Base-by-base conservation (phyloP, 2,797 vertebrate species). In the Epinephelus coioides region DNA sequence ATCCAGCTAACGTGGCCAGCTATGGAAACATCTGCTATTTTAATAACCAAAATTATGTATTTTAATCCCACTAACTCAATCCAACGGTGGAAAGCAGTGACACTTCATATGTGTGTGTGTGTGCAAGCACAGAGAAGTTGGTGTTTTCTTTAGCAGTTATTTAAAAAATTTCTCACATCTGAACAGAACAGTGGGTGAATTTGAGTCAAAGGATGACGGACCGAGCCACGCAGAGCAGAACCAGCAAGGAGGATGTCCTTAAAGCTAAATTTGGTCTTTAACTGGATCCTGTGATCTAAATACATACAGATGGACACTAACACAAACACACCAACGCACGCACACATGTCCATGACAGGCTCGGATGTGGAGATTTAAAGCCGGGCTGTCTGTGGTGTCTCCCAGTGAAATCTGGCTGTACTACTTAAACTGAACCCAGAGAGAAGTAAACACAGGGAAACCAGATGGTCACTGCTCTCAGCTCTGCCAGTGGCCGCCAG, bases 31-130 rank as follows among this genome's bases (percentile, higher is more conserved):
- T 91, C 91, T 91, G 88, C 82, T 87, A 51, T 86, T 89, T 89
- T 89, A 90, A 93, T 92, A 91, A 91, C 86, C 79, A 86, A 86
- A 90, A 87, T 86, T 68, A 91, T 87, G 82, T 85, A 77, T 92
- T 93, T 92, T 92, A 93, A 92, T 92, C 91, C 86, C 57, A 56
- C 88, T 78, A 83, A 89, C 83, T 83, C 82, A 89, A 83, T 88
- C 88, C 82, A 61, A 73, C 53, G 13, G 49, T n/a, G n/a, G 73
- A 84, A 68, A 76, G 66, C 68, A 25, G 49, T 2, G 46, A 50
- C 75, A 59, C 75, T 86, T 84, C 53, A 61, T 49, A 10, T 49
- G 21, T 25, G 21, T 23, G 23, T 23, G 8, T 38, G 1, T 57
- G 21, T 63, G 61, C 46, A 63, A 49, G 38, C 73, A 34, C 40